These are phyloP conservation scores for Neosalanx taihuensis DNA, from an alignment of 2,797 vertebrate species.

Conservation along the genomic window DNA sequence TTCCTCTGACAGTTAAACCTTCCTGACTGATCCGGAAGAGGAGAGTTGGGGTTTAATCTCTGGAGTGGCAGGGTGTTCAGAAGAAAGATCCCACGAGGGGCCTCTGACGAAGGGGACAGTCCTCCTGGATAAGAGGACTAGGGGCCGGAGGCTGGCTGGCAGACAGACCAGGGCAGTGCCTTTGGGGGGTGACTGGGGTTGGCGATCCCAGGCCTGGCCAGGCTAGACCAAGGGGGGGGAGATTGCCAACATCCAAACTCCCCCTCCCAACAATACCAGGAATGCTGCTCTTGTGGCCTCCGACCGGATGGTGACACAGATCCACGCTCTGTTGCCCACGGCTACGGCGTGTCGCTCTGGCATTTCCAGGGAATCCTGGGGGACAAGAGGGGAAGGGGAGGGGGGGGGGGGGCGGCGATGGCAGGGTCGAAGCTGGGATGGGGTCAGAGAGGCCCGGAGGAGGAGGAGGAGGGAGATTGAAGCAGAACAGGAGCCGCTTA, in stretches of 20 bases:
- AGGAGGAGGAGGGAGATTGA: not conserved
- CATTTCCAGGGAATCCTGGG: constrained; percentile 72
- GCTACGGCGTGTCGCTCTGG: constrained; percentile 55
- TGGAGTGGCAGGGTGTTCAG: not conserved
- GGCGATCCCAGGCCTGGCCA: not conserved
- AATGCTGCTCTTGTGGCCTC: constrained; percentile 38
- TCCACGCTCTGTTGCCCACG: constrained; percentile 54
- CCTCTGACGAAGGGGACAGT: not conserved
- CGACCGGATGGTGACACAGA: constrained; percentile 60
- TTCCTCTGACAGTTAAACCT: not conserved
- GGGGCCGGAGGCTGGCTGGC: constrained; percentile 4
- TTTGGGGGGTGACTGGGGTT: not conserved
- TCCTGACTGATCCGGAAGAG: not conserved
- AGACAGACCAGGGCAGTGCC: constrained; percentile 31
- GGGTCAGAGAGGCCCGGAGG: not conserved
- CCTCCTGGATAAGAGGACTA: constrained; percentile 6
- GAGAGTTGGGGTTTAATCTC: not conserved
- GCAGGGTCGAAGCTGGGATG: not conserved
- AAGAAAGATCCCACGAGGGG: not conserved
- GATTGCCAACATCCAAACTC: constrained; percentile 41
- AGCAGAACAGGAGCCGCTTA: not conserved
- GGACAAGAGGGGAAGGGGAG: constrained; percentile 39
- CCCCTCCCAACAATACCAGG: constrained; percentile 21
- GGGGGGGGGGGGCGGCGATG: too few relatives aligned
- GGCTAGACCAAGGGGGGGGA: constrained; percentile 9